Percentiles rank a stretch among this genome's conserved stretches.
These are phyloP conservation scores for Tinea pellionella DNA, from an alignment of 2,888 invertebrate species.

Conservation along the genomic window DNA sequence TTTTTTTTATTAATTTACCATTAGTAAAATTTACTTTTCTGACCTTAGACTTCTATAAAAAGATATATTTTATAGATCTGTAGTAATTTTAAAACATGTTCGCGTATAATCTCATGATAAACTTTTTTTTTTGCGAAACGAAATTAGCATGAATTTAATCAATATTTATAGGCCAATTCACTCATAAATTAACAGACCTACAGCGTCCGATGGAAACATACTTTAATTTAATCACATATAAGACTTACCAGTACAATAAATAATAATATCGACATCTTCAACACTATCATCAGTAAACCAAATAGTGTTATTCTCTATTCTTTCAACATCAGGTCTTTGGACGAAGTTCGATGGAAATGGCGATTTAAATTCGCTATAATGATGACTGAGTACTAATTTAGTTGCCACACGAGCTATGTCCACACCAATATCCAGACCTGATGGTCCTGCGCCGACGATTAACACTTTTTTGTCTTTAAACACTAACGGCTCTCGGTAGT, in stretches of 20 bases:
- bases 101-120: too few relatives aligned
- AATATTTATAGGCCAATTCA: too few relatives aligned
- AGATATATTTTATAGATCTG: too few relatives aligned
- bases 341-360: slow-evolving; percentile 57
- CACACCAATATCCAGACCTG: slow-evolving; percentile 78
- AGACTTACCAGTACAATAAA: slow-evolving; percentile 78
- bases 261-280: slow-evolving; percentile 72
- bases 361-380: slow-evolving; percentile 43
- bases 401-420: slow-evolving; percentile 64
- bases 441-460: slow-evolving; percentile 78
- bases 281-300: slow-evolving; percentile 71
- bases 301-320: slow-evolving; percentile 61
- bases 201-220: too few relatives aligned
- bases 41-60: too few relatives aligned
- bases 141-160: too few relatives aligned
- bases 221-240: too few relatives aligned
- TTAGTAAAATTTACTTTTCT: too few relatives aligned
- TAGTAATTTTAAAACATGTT: too few relatives aligned
- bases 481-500: slow-evolving; percentile 73
- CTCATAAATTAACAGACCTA: too few relatives aligned
- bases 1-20: too few relatives aligned
- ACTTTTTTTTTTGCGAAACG: too few relatives aligned
- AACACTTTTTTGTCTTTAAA: slow-evolving; percentile 71
- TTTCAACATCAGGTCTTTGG: slow-evolving; percentile 62
- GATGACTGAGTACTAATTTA: slow-evolving; percentile 64